Percentiles rank a stretch among this genome's conserved stretches.
These are phyloP conservation scores for Linyphia triangularis DNA, from an alignment of 2,888 invertebrate species.

Conservation along the genomic window DNA sequence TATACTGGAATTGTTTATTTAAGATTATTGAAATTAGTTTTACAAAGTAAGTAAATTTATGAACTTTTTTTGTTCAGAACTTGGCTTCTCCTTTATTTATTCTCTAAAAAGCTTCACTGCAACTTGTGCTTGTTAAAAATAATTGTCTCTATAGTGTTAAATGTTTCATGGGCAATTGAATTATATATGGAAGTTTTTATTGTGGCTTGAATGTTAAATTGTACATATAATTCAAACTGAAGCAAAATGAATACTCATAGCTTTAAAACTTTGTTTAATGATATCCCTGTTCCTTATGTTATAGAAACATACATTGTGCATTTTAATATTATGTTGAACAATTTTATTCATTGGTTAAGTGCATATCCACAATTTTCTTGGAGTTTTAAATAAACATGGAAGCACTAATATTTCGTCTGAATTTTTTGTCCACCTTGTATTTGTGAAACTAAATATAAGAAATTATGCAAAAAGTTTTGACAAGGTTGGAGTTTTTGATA, in stretches of 20 bases:
- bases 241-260: background rate
- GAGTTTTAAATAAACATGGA: background rate
- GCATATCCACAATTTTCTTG: background rate
- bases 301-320: background rate
- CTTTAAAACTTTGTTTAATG: background rate
- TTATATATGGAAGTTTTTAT: background rate
- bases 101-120: no score
- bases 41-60: no score
- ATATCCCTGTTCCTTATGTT: background rate
- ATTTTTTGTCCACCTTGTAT: background rate
- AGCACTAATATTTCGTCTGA: background rate
- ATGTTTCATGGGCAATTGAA: background rate
- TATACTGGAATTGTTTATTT: no score
- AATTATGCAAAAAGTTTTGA: no score
- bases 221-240: constrained; percentile 15
- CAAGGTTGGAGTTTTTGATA: no score
- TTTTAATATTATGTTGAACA: constrained; percentile 8
- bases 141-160: background rate
- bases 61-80: no score
- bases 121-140: background rate
- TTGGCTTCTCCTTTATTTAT: no score
- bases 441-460: background rate
- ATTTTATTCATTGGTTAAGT: constrained; percentile 13
- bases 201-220: background rate
- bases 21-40: no score